phyloP scores from a whole-genome alignment of 1,140 invertebrate genomes.

The Drosophila ironensis region DNA sequence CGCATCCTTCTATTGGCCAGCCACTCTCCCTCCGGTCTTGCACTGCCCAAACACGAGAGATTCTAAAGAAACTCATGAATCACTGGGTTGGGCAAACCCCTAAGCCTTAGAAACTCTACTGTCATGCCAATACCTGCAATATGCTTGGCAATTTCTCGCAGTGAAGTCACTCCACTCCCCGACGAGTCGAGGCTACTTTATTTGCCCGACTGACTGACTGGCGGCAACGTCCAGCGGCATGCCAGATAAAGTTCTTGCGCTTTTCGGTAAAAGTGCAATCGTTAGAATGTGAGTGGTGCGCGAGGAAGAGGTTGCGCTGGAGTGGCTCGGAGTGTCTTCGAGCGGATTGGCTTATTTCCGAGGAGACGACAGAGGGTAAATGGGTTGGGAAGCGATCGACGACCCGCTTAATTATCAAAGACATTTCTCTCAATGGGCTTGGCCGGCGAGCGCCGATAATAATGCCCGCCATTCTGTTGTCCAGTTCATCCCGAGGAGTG shows the following conservation, averaged over 20 bases:
- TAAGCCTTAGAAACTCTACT: too few species aligned
- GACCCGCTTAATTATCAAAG: constrained; percentile 77
- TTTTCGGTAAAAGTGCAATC: constrained; percentile 74
- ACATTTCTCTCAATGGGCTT: constrained; percentile 68
- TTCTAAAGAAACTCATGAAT: not conserved
- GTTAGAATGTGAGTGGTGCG: constrained; percentile 66
- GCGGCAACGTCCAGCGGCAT: constrained; percentile 50
- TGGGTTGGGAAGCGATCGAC: constrained; percentile 29
- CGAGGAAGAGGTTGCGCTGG: not conserved
- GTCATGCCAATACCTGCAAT: too few species aligned
- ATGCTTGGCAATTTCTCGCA: constrained; percentile 11
- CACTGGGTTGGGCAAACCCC: too few species aligned
- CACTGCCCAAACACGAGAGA: not conserved
- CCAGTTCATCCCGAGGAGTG: constrained; percentile 15
- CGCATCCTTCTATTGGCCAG: constrained; percentile 70
- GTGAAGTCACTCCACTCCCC: constrained; percentile 23
- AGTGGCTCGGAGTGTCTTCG: not conserved
- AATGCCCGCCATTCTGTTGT: constrained; percentile 4
- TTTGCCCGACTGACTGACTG: constrained; percentile 37
- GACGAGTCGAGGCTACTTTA: constrained; percentile 38
- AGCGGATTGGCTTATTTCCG: too few species aligned
- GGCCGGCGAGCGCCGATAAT: constrained; percentile 44
- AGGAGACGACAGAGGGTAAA: constrained; percentile 2
- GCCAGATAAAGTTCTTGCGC: constrained; percentile 78
- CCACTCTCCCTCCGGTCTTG: constrained; percentile 32